Evolutionary conservation across 2,797 vertebrate genomes (phyloP), one percentile per base, ranked within the genome.

Genomic region (Cossypha dichroa): DNA sequence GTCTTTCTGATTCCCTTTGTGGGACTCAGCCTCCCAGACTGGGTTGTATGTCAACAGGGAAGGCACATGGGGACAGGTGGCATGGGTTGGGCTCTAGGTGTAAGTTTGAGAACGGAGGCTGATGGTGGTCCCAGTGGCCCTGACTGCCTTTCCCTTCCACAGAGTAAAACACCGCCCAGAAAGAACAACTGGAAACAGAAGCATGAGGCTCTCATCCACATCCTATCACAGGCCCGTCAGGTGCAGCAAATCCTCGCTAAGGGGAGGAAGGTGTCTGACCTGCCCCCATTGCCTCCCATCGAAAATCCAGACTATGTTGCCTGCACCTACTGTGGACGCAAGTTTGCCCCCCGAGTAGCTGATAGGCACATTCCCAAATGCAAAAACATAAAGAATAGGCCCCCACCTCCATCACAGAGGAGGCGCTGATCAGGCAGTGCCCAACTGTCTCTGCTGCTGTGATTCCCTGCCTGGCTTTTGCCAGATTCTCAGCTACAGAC

Each of bases 281-380:
- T 97, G 83, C 95, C 97, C 22, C 96, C 93, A 1, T 34, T 96
- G 54, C 90, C 96, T 55, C 97, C 97, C 58, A 90, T 97, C 10
- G 94, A 98, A 66, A 98, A 98, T 33, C 90, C 97, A 13, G 98
- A 98, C 93, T 98, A 98, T 0, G 26, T 98, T 49, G 77, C 97
- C 77, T 99, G 98, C 72, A 98, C 98, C 40, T 97, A 98, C 85
- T 99, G 98, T 13, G 92, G 74, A 38, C 96, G 98, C 25, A 94
- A 68, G 58, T 98, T 99, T 96, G 97, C 97, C 36, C 98, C 98
- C 31, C 96, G 82, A 14, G 98, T 94, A 40, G 98, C 98, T 4
- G 96, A 99, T 88, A 96, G 97, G 77, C 98, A 99, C 34, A 96
- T 99, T 94, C 97, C 98, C 43, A 98, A 98, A 90, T 98, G 98